These are phyloP conservation scores for Apodemus sylvaticus DNA, from an alignment of 2,113 vertebrate species.

Conservation along the genomic window DNA sequence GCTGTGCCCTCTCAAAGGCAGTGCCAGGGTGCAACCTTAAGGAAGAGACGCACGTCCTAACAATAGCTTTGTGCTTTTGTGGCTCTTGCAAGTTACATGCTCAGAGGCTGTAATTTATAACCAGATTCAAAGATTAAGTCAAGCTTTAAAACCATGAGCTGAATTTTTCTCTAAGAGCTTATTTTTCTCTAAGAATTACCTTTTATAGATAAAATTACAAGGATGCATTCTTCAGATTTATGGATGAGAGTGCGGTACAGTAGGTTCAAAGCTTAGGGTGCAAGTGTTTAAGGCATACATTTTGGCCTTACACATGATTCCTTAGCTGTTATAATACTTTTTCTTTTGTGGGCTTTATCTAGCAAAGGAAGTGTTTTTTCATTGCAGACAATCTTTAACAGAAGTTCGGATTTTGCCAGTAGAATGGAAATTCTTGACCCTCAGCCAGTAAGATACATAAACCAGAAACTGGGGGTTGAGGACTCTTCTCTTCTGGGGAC, in stretches of 20 bases:
- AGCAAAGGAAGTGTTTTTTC: background rate
- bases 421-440: background rate
- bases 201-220: background rate
- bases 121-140: background rate
- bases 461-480: background rate
- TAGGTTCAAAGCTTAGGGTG: background rate
- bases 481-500: background rate
- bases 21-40: background rate
- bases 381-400: background rate
- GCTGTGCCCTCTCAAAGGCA: background rate
- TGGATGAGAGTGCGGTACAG: background rate
- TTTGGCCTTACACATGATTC: background rate
- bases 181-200: background rate
- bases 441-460: background rate
- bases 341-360: background rate
- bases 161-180: too few species aligned
- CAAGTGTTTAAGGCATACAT: background rate
- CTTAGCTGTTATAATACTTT: background rate
- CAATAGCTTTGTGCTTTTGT: background rate
- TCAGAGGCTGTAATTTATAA: background rate
- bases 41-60: background rate
- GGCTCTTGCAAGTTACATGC: background rate
- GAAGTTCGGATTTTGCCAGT: background rate
- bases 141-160: background rate
- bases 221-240: background rate